Evolutionary conservation across 2,888 invertebrate species (phyloP).

Genomic region (Dicranocentrus wangi): DNA sequence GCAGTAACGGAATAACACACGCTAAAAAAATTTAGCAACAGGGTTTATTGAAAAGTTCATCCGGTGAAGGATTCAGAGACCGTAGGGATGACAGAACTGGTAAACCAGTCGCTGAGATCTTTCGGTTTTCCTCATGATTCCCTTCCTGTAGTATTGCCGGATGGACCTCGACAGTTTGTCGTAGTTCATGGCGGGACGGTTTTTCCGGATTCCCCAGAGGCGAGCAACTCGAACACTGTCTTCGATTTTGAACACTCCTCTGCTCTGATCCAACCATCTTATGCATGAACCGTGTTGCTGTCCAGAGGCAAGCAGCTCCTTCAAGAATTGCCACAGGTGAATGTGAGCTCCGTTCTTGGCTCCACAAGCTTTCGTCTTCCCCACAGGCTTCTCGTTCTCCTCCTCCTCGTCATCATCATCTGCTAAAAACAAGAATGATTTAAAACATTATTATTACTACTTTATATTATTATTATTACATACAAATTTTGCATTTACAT

Average conservation of each 20-base stretch:
- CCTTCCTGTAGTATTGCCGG: slow-evolving; percentile 99
- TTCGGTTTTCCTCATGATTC: slow-evolving; percentile 99
- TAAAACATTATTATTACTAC: slow-evolving; percentile 29
- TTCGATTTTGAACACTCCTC: slow-evolving; percentile 98
- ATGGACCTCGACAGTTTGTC: slow-evolving; percentile 98
- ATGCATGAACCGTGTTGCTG: slow-evolving; percentile 94
- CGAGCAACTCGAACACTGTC: slow-evolving; percentile 98
- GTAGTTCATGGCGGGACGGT: slow-evolving; percentile 99
- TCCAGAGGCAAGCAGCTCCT: slow-evolving; percentile 92
- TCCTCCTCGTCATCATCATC: slow-evolving; percentile 79
- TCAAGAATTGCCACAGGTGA: slow-evolving; percentile 98
- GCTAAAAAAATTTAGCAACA: slow-evolving; percentile 73
- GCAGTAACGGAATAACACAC: slow-evolving; percentile 72
- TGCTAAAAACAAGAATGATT: slow-evolving; percentile 11
- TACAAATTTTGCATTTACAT: not conserved
- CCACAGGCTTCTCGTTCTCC: slow-evolving; percentile 74
- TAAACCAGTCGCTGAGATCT: slow-evolving; percentile 98
- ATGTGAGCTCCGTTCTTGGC: slow-evolving; percentile 84
- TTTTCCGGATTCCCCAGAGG: slow-evolving; percentile 98
- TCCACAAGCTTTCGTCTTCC: slow-evolving; percentile 56
- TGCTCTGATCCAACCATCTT: slow-evolving; percentile 94
- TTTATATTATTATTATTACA: too few species aligned
- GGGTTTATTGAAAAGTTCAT: slow-evolving; percentile 71
- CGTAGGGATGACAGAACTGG: slow-evolving; percentile 97
- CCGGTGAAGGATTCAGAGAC: slow-evolving; percentile 78